Evolutionary conservation across 2,888 invertebrate species (phyloP).

Genomic region (Caenorhabditis auriculariae): DNA sequence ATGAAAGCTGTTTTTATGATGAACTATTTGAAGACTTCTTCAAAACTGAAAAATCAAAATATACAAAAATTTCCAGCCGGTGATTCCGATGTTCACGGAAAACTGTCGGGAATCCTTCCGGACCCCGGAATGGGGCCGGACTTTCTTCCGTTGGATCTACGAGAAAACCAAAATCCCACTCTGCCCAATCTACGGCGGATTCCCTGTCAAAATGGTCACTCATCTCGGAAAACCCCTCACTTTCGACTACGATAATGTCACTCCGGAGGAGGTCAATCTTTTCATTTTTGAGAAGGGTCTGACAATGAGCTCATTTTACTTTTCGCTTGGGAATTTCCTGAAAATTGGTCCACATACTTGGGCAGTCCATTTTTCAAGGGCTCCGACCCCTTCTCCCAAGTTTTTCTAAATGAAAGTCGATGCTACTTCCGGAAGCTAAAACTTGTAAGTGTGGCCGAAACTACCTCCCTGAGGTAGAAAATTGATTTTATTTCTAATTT

Average conservation of each 20-base stretch:
- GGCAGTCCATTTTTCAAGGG: too few species aligned
- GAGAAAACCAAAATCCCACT: conserved; percentile 82
- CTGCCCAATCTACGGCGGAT: conserved; percentile 92
- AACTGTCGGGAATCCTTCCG: conserved; percentile 94
- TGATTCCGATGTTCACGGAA: conserved; percentile 93
- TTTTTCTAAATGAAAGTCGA: too few species aligned
- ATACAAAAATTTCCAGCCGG: conserved; percentile 75
- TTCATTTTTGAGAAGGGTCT: neutral
- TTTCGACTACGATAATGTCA: conserved; percentile 49
- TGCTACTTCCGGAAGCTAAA: neutral
- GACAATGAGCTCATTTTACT: too few species aligned
- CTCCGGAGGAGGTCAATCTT: conserved; percentile 50
- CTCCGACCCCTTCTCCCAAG: too few species aligned
- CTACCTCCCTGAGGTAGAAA: too few species aligned
- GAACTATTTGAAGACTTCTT: too few species aligned
- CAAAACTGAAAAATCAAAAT: too few species aligned
- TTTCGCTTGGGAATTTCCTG: neutral
- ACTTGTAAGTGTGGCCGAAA: neutral
- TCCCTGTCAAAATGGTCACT: conserved; percentile 80
- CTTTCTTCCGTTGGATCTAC: conserved; percentile 75
- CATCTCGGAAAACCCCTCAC: conserved; percentile 56
- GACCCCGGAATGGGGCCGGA: conserved; percentile 69
- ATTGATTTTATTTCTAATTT: neutral
- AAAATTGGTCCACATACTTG: too few species aligned
- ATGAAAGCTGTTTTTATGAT: too few species aligned